These are phyloP conservation scores for Cochlearius cochlearius DNA, from an alignment of 2,113 vertebrate genomes.

Conservation along the genomic window DNA sequence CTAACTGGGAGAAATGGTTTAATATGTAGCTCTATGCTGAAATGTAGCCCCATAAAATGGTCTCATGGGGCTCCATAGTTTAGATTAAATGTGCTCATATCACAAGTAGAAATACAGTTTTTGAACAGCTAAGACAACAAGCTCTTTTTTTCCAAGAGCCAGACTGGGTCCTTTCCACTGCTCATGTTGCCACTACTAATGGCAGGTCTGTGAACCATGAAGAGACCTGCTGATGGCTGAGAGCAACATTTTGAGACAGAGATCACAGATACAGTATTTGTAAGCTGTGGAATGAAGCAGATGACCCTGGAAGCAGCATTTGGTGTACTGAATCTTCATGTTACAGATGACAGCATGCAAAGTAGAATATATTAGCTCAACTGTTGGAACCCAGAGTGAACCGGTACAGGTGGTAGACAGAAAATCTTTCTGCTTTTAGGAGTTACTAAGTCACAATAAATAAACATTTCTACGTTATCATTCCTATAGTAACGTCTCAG, in stretches of 20 bases:
- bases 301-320: not conserved
- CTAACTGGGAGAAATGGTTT: slow-evolving; percentile 27
- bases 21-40: not conserved
- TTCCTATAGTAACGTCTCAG: not conserved
- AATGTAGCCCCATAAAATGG: not conserved
- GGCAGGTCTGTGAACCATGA: not conserved
- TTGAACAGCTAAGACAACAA: not conserved
- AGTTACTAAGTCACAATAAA: not conserved
- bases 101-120: not conserved
- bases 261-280: not conserved
- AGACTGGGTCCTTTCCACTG: not conserved
- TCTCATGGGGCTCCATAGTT: not conserved
- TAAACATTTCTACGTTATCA: not conserved
- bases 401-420: not conserved
- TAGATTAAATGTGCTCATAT: not conserved
- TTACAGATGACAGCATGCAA: not conserved
- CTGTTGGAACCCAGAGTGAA: not conserved
- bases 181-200: not conserved
- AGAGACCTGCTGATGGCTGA: not conserved
- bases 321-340: not conserved
- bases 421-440: not conserved
- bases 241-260: not conserved
- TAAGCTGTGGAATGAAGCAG: not conserved
- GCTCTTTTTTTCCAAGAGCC: not conserved
- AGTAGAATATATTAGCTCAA: not conserved